A percentile compares a stretch with the other conserved stretches of the same genome.
Evolutionary conservation across 1,140 invertebrate genomes (phyloP).

Genomic region (Ceratoteleas bidentatus): DNA sequence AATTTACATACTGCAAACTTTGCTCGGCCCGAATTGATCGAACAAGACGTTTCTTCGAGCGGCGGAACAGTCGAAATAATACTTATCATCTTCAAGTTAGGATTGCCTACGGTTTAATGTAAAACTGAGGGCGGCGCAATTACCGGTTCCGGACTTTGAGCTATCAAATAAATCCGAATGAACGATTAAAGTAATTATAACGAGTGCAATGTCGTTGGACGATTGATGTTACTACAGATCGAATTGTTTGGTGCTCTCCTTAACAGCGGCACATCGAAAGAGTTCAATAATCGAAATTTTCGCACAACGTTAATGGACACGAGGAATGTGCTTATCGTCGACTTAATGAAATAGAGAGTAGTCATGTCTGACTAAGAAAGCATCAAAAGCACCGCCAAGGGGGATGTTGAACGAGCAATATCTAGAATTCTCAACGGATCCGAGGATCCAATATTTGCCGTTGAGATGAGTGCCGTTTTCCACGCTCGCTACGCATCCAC

Average conservation of each 20-base stretch:
- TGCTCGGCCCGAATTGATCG: too few species aligned
- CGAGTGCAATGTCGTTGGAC: conserved; percentile 17
- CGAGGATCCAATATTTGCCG: conserved; percentile 74
- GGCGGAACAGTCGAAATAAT: too few species aligned
- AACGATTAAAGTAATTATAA: conserved; percentile 43
- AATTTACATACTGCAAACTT: too few species aligned
- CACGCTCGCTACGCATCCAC: conserved; percentile 45
- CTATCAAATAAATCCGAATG: conserved; percentile 16
- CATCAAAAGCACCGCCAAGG: conserved; percentile 68
- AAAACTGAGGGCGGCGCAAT: too few species aligned
- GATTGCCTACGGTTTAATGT: too few species aligned
- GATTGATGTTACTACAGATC: conserved; percentile 44
- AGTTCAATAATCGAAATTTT: conserved; percentile 66
- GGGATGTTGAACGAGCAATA: conserved; percentile 75
- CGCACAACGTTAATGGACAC: conserved; percentile 64
- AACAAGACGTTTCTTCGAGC: too few species aligned
- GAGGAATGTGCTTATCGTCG: conserved; percentile 65
- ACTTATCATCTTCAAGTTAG: too few species aligned
- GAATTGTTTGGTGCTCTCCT: conserved; percentile 36
- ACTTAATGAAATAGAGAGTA: conserved; percentile 70
- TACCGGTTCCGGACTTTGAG: too few species aligned
- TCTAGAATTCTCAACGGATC: conserved; percentile 72
- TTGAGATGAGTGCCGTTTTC: conserved; percentile 71
- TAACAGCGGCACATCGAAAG: conserved; percentile 32
- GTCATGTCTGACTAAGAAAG: conserved; percentile 67